These are phyloP conservation scores for Erannis defoliaria DNA, from an alignment of 2,888 invertebrate species.

Conservation along the genomic window DNA sequence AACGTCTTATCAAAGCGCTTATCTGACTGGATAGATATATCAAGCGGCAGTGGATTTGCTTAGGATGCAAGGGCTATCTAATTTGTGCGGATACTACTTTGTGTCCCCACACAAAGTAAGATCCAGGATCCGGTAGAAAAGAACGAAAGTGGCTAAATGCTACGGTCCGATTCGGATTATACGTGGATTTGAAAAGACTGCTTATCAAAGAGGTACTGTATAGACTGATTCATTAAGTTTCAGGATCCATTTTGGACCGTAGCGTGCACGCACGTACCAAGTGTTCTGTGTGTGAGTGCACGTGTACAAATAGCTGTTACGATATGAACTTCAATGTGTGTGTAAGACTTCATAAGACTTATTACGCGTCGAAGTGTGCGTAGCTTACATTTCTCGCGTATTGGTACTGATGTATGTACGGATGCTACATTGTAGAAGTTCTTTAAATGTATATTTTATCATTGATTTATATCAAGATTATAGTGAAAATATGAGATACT, in stretches of 20 bases:
- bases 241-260: slow-evolving; percentile 26
- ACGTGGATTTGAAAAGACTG: slow-evolving; percentile 34
- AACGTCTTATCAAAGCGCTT: too few species aligned
- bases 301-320: slow-evolving; percentile 13
- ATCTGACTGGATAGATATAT: not conserved
- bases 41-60: not conserved
- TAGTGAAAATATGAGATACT: slow-evolving; percentile 3
- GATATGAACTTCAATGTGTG: slow-evolving; percentile 16
- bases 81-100: not conserved
- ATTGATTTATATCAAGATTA: too few species aligned
- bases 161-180: slow-evolving; percentile 26
- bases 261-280: slow-evolving; percentile 14
- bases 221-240: slow-evolving; percentile 29
- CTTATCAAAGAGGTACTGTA: slow-evolving; percentile 35
- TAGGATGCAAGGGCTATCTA: not conserved
- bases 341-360: slow-evolving; percentile 29
- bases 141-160: slow-evolving; percentile 5
- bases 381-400: slow-evolving; percentile 26
- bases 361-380: slow-evolving; percentile 16
- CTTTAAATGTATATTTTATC: slow-evolving; percentile 9
- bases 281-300: slow-evolving; percentile 22
- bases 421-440: slow-evolving; percentile 7
- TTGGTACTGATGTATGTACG: slow-evolving; percentile 20
- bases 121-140: not conserved
- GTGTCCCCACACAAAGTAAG: too few species aligned